These are phyloP conservation scores for Channa maculata DNA, from an alignment of 2,113 vertebrate species.

Conservation along the genomic window DNA sequence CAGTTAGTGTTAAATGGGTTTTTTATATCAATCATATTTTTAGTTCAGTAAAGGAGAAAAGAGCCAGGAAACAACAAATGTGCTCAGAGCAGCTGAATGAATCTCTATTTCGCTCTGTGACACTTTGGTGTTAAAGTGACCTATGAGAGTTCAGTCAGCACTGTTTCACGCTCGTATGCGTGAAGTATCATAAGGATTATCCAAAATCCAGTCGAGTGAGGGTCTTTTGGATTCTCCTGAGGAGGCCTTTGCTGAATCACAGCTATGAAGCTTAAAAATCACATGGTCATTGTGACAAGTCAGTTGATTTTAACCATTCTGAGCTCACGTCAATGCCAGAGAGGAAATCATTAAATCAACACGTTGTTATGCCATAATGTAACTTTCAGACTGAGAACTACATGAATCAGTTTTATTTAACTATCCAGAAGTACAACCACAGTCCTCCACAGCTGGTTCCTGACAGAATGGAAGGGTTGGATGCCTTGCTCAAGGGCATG, in stretches of 20 bases:
- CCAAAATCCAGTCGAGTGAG: background rate
- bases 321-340: background rate
- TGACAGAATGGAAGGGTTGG: background rate
- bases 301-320: background rate
- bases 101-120: background rate
- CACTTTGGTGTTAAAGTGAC: constrained; percentile 20
- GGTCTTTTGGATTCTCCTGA: constrained; percentile 28
- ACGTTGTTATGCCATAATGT: background rate
- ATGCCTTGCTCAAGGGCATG: background rate
- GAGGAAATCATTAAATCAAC: no score
- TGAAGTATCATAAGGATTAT: constrained; percentile 5
- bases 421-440: no score
- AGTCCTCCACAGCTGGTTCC: no score
- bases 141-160: constrained; percentile 8
- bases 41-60: background rate
- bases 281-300: background rate
- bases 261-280: constrained; percentile 32
- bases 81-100: constrained; percentile 4
- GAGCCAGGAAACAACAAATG: background rate
- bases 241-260: constrained; percentile 45
- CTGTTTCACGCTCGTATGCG: no score
- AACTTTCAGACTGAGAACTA: constrained; percentile 4
- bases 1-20: no score
- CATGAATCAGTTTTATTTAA: background rate
- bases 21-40: no score